phyloP scores from a whole-genome alignment of 2,797 vertebrate genomes.

The Strix occidentalis region DNA sequence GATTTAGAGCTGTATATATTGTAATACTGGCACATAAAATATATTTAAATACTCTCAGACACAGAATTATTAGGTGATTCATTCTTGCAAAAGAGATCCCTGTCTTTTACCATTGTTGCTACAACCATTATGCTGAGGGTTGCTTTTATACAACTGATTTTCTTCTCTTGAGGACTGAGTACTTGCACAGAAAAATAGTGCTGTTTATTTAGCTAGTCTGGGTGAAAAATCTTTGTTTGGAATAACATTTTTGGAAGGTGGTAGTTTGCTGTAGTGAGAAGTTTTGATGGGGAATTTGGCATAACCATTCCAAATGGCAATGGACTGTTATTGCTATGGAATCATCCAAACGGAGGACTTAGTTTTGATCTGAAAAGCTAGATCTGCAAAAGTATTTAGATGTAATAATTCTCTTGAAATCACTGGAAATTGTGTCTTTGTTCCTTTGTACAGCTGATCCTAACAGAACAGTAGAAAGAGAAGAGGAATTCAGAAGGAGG shows the following conservation, averaged over 20 bases:
- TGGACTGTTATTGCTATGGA: neutral
- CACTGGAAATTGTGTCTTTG: neutral
- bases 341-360: neutral
- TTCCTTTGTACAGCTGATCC: neutral
- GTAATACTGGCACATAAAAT: neutral
- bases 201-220: neutral
- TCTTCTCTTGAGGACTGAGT: neutral
- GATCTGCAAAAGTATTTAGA: neutral
- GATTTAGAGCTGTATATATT: neutral
- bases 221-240: neutral
- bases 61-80: neutral
- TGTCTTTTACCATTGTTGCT: neutral
- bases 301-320: neutral
- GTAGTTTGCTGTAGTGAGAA: neutral
- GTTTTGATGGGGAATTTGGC: neutral
- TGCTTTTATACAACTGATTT: neutral
- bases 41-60: neutral
- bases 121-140: neutral
- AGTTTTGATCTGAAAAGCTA: neutral
- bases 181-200: neutral
- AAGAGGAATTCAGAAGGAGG: neutral
- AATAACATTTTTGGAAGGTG: neutral
- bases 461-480: neutral
- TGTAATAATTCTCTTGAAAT: neutral
- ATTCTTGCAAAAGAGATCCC: neutral